Conservation (phyloP, 2,797 vertebrate genomes). For the Phalloptychus januarius region DNA sequence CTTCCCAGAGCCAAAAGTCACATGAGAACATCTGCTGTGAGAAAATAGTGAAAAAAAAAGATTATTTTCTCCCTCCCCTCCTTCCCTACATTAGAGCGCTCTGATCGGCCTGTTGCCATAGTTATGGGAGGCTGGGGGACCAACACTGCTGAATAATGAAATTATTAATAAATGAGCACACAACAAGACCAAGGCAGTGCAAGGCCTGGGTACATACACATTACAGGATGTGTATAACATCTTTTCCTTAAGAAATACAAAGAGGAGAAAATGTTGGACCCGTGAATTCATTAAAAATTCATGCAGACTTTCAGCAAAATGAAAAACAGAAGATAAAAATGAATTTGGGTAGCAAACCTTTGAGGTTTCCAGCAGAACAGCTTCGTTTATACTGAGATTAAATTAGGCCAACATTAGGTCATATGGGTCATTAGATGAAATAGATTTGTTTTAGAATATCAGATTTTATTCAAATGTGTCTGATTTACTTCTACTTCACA, state of each 20-base stretch:
- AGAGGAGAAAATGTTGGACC: not conserved
- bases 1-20: conserved; percentile 69
- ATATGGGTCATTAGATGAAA: not conserved
- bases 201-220: conserved; percentile 34
- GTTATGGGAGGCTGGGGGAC: conserved; percentile 69
- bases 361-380: not conserved
- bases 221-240: conserved; percentile 49
- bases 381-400: not conserved
- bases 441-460: not conserved
- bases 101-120: conserved; percentile 72
- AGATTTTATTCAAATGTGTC: not conserved
- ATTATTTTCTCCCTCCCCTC: conserved; percentile 15
- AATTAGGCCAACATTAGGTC: not conserved
- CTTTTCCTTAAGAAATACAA: conserved; percentile 13
- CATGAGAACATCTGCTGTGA: conserved; percentile 62
- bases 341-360: not conserved
- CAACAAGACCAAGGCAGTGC: conserved; percentile 43
- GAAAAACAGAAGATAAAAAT: not conserved
- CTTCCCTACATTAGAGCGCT: conserved; percentile 49
- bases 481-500: not conserved
- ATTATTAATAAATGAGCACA: conserved; percentile 68
- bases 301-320: not conserved
- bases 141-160: conserved; percentile 72
- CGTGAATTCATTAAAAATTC: not conserved
- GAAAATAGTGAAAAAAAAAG: conserved; percentile 48